Evolutionary conservation across 2,113 vertebrate species (phyloP).

Genomic region (Passer montanus): DNA sequence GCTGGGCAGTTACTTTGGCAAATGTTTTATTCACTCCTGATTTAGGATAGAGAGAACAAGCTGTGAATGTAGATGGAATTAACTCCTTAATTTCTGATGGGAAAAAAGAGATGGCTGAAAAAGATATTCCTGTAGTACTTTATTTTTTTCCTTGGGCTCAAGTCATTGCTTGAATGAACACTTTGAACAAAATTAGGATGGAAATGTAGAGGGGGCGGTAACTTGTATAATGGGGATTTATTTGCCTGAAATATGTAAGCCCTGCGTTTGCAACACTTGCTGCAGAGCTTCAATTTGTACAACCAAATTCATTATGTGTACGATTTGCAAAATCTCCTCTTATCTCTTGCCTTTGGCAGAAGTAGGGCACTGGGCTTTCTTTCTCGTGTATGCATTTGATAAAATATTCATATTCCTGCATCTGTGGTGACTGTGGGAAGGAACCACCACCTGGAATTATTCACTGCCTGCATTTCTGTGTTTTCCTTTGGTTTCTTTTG

Average conservation of each 20-base stretch:
- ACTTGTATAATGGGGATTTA: accelerated
- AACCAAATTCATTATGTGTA: background rate
- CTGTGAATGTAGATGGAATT: background rate
- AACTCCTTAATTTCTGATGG: background rate
- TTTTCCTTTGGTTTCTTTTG: slow-evolving; percentile 4
- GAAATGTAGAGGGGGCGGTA: background rate
- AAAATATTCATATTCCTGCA: background rate
- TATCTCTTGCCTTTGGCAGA: background rate
- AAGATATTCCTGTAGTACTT: background rate
- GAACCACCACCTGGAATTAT: slow-evolving; percentile 16
- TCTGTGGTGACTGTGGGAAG: background rate
- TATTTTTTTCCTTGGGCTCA: background rate
- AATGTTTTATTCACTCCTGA: background rate
- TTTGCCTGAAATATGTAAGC: background rate
- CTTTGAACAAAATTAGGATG: background rate
- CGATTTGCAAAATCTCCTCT: background rate
- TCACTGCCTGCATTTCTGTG: background rate
- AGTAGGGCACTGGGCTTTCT: background rate
- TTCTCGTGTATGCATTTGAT: background rate
- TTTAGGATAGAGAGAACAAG: background rate
- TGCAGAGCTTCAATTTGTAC: background rate
- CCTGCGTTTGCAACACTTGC: background rate
- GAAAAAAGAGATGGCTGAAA: background rate
- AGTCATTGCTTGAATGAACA: background rate
- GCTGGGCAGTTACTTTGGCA: background rate